A percentile compares a stretch with the other conserved stretches of the same genome.
These are phyloP conservation scores for Percopsis transmontana DNA, from an alignment of 2,113 vertebrate genomes.

Conservation along the genomic window DNA sequence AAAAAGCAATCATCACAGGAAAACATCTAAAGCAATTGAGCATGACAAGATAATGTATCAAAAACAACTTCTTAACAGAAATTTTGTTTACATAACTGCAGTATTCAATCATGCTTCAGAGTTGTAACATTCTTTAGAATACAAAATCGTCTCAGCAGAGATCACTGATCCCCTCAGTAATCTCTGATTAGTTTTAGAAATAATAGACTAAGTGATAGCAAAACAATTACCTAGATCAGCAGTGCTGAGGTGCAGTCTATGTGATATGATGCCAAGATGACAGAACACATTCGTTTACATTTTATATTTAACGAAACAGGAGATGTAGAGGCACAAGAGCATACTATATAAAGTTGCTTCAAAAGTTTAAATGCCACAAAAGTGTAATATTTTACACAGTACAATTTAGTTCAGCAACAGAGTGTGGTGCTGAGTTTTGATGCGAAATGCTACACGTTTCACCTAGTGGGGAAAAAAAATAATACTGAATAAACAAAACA, in stretches of 20 bases:
- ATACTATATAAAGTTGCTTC: conserved; percentile 21
- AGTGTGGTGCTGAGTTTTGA: no score
- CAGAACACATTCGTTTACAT: no score
- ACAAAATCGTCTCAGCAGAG: conserved; percentile 57
- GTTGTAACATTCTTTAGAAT: conserved; percentile 51
- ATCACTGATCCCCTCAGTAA: conserved; percentile 40
- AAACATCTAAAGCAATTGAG: conserved; percentile 40
- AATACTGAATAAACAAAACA: no score
- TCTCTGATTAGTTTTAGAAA: conserved; percentile 52
- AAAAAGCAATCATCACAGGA: conserved; percentile 35
- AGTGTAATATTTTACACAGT: neutral
- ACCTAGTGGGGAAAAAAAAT: no score
- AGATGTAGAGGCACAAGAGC: neutral
- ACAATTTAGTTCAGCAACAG: neutral
- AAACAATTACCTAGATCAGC: neutral
- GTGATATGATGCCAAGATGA: no score
- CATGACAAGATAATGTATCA: conserved; percentile 39
- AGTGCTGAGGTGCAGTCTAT: no score
- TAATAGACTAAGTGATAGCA: conserved; percentile 38
- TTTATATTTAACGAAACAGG: conserved; percentile 2
- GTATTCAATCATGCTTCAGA: conserved; percentile 43
- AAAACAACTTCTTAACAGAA: conserved; percentile 41
- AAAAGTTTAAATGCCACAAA: neutral
- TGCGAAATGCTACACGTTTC: no score
- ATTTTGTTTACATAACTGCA: conserved; percentile 46